Evolutionary conservation across 1,140 invertebrate species (phyloP), one percentile per base, ranked within the genome.

Genomic region (Hyphantria cunea): DNA sequence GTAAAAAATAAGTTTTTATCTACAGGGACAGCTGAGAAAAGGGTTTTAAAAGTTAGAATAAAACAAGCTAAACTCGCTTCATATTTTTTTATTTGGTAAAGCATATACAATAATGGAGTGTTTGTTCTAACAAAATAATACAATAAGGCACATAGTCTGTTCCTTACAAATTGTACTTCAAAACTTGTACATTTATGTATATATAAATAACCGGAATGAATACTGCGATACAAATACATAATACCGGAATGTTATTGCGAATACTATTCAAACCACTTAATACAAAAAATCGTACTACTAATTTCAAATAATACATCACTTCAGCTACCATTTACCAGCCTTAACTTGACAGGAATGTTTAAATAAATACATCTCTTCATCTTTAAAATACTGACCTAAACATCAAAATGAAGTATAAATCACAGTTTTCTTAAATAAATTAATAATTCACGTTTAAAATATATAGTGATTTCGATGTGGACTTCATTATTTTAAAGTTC

Each of bases 41-140:
- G 32, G 32, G 1, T 44, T 32, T 33, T 44, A 55, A 44, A 33
- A 54, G n/a, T 25, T 25, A 25, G n/a, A 13, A 10, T 8, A 34
- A 56, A 17, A 49, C 5, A n/a, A 6, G n/a, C 0, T 44, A 13
- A 44, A 49, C 55, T 58, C 55, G 15, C 55, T 48, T 58, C 45
- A 39, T 58, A 33, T n/a, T n/a, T 58, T 48, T 56, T 58, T 58
- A 58, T 58, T 58, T 58, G 55, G 55, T 58, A 58, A 58, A 58
- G 55, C 55, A 56, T 56, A 55, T 56, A 56, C 55, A 49, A 49
- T 49, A 58, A 58, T 58, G 44, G 55, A 58, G 55, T 58, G 55
- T 32, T 58, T 49, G 45, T 48, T 48, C 39, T 33, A 58, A 41
- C 55, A 41, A 44, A 12, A 14, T 58, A 58, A 58, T 45, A 58